Evolutionary conservation across 2,888 invertebrate genomes (phyloP).

Genomic region (Callyntrura guangdongensis): DNA sequence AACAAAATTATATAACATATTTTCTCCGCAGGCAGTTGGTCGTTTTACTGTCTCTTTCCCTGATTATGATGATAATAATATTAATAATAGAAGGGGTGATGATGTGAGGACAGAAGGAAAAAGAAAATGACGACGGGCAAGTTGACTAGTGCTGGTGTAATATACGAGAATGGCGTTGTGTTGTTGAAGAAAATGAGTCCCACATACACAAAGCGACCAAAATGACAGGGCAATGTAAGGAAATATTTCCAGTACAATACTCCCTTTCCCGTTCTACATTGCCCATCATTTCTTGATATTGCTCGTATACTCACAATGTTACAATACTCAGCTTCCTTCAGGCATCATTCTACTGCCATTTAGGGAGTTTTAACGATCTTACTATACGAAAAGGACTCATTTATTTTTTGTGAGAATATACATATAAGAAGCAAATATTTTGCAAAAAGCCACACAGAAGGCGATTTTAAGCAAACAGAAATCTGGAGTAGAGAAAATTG

Average conservation of each 20-base stretch:
- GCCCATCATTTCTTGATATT: background rate
- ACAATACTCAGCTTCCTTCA: background rate
- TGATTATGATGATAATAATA: conserved; percentile 74
- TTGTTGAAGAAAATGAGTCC: conserved; percentile 34
- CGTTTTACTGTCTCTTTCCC: conserved; percentile 54
- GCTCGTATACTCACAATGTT: conserved; percentile 15
- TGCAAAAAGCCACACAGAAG: background rate
- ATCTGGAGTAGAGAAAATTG: no score
- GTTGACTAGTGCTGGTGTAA: background rate
- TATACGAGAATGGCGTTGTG: conserved; percentile 19
- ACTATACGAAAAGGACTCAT: background rate
- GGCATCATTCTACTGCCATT: background rate
- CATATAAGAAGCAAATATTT: background rate
- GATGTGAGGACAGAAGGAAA: conserved; percentile 59
- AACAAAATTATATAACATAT: conserved; percentile 59
- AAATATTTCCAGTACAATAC: conserved; percentile 15
- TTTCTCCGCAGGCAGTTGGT: conserved; percentile 67
- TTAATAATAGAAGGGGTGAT: conserved; percentile 66
- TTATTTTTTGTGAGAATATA: conserved; percentile 40
- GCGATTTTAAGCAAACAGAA: no score
- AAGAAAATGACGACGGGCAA: conserved; percentile 29
- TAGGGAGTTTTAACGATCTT: background rate
- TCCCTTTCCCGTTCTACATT: background rate
- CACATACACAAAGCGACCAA: conserved; percentile 40
- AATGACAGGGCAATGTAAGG: conserved; percentile 29